A percentile compares a stretch with the other conserved stretches of the same genome.
These are phyloP conservation scores for Ametastegia equiseti DNA, from an alignment of 2,888 invertebrate genomes.

Conservation along the genomic window DNA sequence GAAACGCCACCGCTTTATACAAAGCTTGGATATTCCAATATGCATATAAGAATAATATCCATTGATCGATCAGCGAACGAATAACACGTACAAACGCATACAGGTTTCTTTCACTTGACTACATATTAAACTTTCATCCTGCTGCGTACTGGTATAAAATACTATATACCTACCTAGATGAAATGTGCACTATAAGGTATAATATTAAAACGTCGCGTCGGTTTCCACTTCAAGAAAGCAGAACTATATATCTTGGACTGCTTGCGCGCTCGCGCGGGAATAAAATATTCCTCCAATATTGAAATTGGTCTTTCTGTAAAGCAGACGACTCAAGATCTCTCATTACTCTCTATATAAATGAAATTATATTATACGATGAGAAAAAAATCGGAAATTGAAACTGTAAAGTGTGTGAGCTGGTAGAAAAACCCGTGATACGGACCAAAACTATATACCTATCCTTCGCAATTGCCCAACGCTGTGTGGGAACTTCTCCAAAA, in stretches of 20 bases:
- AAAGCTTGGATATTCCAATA: neutral
- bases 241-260: neutral
- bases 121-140: neutral
- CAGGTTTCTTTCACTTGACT: neutral
- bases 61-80: neutral
- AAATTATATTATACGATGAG: slow-evolving; percentile 33
- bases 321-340: slow-evolving; percentile 5
- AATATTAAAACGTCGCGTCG: slow-evolving; percentile 14
- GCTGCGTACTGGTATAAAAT: slow-evolving; percentile 8
- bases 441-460: neutral
- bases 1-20: neutral
- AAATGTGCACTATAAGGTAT: slow-evolving; percentile 7
- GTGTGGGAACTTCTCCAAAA: slow-evolving; percentile 8
- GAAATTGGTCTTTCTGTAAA: slow-evolving; percentile 19
- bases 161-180: no score
- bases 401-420: neutral
- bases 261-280: neutral
- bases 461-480: neutral
- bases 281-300: slow-evolving; percentile 34
- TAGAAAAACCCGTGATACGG: neutral
- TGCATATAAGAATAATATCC: neutral
- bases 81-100: no score
- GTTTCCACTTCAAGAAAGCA: neutral
- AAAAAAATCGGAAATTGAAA: neutral
- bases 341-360: neutral